Evolutionary conservation across 2,888 invertebrate species (phyloP).

Genomic region (Stenodema calcarata): DNA sequence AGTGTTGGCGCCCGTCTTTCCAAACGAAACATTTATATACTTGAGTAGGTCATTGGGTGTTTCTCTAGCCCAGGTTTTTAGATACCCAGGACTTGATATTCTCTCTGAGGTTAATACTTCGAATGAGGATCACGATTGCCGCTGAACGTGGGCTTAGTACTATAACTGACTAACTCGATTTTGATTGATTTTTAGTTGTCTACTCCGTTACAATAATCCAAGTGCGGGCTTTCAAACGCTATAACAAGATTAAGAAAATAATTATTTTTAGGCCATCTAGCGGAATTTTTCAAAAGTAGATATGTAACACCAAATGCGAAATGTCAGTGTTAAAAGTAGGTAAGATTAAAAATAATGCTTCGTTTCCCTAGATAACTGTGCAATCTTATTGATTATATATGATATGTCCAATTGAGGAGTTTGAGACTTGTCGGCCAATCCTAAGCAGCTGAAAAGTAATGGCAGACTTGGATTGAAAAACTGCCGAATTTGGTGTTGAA

Average conservation of each 20-base stretch:
- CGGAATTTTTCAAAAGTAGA: not conserved
- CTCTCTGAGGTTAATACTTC: no score
- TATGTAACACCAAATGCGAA: not conserved
- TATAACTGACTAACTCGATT: not conserved
- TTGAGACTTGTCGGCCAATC: no score
- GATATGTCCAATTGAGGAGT: no score
- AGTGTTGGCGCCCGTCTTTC: not conserved
- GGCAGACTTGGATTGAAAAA: no score
- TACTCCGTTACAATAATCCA: not conserved
- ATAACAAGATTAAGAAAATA: not conserved
- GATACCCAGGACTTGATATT: no score
- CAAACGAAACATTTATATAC: not conserved
- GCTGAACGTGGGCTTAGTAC: not conserved
- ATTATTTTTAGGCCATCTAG: not conserved
- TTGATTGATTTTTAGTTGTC: not conserved
- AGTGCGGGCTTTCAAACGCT: not conserved
- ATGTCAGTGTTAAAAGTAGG: not conserved
- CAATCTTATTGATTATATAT: no score
- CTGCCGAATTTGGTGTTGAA: no score
- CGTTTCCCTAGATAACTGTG: no score
- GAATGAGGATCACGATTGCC: no score
- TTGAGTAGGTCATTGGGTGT: not conserved
- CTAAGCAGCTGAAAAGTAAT: no score
- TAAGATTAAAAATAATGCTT: no score
- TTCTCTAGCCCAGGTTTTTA: not conserved